phyloP scores from a whole-genome alignment of 2,797 vertebrate species.

The Acrossocheilus wenchowensis region DNA sequence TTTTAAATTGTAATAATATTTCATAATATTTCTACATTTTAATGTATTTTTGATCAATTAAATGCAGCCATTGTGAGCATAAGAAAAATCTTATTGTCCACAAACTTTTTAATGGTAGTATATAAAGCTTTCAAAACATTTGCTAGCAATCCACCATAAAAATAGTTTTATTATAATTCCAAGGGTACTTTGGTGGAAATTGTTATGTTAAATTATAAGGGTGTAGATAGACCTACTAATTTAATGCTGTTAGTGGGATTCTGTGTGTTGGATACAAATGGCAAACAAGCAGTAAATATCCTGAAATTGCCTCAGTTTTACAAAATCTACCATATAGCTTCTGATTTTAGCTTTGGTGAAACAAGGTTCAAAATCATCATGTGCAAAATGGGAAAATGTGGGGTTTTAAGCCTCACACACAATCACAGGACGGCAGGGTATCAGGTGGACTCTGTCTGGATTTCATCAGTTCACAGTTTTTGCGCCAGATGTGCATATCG shows the following conservation, averaged over 20 bases:
- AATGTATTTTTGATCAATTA: background rate
- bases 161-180: background rate
- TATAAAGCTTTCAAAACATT: background rate
- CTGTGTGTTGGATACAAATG: background rate
- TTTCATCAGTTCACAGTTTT: conserved; percentile 55
- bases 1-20: background rate
- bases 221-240: background rate
- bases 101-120: background rate
- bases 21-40: background rate
- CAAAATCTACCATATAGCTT: background rate
- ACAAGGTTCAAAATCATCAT: background rate
- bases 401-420: conserved; percentile 1
- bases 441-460: conserved; percentile 46
- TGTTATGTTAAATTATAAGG: background rate
- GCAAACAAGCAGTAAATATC: background rate
- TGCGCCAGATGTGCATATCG: background rate
- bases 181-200: background rate
- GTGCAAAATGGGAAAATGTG: background rate
- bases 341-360: background rate
- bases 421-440: background rate
- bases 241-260: background rate
- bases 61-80: background rate
- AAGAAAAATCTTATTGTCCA: background rate
- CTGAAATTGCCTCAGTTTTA: background rate
- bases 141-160: background rate